A percentile compares a stretch with the other conserved stretches of the same genome.
These are phyloP conservation scores for Lemur catta DNA, from an alignment of 2,797 vertebrate genomes.

Conservation along the genomic window DNA sequence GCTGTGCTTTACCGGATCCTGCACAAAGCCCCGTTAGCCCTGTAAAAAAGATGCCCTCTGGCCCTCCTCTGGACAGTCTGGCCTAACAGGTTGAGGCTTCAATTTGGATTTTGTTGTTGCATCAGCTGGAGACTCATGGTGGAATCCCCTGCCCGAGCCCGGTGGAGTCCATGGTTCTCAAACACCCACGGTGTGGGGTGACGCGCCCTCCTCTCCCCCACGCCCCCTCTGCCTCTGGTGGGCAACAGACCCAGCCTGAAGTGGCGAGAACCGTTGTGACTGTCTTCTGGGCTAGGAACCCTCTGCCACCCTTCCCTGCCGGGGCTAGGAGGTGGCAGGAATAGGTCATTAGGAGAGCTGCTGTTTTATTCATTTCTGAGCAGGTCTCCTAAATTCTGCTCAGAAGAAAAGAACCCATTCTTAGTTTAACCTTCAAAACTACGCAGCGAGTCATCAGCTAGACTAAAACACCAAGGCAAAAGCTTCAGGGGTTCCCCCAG, in stretches of 20 bases:
- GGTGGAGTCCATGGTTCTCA: rapidly evolving
- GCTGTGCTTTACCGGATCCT: background rate
- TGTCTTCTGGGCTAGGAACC: background rate
- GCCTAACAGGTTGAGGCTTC: background rate
- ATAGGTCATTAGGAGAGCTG: background rate
- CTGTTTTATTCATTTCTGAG: background rate
- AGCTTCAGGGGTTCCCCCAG: background rate
- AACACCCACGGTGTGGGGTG: background rate
- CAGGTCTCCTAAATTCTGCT: background rate
- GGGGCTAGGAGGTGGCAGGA: background rate
- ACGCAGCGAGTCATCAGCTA: background rate
- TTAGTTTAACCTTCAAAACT: background rate
- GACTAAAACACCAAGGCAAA: background rate
- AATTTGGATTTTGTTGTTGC: background rate
- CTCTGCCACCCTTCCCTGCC: background rate
- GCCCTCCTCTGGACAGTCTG: background rate
- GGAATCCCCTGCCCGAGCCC: background rate
- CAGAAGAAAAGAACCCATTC: background rate
- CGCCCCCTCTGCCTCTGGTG: background rate
- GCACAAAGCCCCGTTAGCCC: background rate
- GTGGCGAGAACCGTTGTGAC: background rate
- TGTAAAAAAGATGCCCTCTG: background rate
- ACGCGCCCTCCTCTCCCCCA: background rate
- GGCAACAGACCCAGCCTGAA: background rate
- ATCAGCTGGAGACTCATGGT: background rate